phyloP scores from a whole-genome alignment of 2,113 vertebrate species.

The Lycaon pictus region DNA sequence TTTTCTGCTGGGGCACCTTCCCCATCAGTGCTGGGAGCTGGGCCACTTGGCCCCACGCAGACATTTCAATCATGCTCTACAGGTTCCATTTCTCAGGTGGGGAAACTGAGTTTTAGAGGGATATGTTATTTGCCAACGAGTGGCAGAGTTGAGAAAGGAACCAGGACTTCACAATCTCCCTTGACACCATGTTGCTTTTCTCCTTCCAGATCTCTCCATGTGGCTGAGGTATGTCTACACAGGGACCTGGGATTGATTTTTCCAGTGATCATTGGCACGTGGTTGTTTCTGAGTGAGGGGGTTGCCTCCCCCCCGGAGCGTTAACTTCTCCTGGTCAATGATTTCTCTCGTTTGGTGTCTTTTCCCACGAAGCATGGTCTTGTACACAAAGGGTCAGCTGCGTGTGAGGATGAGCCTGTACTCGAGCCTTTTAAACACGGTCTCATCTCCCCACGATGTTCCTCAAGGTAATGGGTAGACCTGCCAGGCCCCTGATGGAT shows the following conservation, averaged over 20 bases:
- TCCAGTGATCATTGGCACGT: rapidly evolving
- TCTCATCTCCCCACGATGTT: neutral
- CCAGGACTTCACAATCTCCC: neutral
- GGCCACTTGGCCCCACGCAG: neutral
- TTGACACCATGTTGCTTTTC: rapidly evolving
- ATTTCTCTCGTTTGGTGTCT: neutral
- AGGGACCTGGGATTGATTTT: too few species aligned
- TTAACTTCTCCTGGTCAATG: too few species aligned
- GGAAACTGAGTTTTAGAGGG: neutral
- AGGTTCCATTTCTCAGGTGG: neutral
- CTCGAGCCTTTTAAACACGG: rapidly evolving
- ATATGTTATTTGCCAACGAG: too few species aligned
- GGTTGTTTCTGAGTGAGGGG: neutral
- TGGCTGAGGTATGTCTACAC: rapidly evolving
- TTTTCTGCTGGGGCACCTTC: neutral
- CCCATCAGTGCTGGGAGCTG: neutral
- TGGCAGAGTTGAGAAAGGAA: neutral
- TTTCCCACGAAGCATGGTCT: neutral
- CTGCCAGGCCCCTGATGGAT: neutral
- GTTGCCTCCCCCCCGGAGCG: too few species aligned
- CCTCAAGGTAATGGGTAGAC: neutral
- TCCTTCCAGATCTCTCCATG: rapidly evolving
- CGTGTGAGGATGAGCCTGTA: neutral
- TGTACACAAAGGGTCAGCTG: rapidly evolving
- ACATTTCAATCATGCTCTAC: neutral